These are phyloP conservation scores for Passerina amoena DNA, from an alignment of 2,113 vertebrate genomes.

Conservation along the genomic window DNA sequence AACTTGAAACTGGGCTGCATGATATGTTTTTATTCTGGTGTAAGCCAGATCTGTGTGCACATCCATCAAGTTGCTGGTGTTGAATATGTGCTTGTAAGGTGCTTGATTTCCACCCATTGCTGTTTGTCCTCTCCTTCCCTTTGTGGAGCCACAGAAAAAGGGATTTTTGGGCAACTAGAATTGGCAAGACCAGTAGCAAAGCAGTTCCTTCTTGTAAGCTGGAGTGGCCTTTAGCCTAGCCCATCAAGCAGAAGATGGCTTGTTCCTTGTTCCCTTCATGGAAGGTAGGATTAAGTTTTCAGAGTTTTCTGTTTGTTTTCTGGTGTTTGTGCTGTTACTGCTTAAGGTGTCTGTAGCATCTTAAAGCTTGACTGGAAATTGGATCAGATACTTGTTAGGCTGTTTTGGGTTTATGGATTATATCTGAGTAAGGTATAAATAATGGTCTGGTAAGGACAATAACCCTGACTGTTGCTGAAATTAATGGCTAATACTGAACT, in stretches of 20 bases:
- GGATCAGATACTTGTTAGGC: background rate
- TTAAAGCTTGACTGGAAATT: background rate
- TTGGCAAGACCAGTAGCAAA: background rate
- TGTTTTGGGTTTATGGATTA: background rate
- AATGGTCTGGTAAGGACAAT: background rate
- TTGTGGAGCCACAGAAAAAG: background rate
- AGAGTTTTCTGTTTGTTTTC: background rate
- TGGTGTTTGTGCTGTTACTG: background rate
- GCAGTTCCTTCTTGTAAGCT: background rate
- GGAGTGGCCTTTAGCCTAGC: background rate
- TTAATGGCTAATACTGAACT: background rate
- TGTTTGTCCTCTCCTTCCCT: background rate
- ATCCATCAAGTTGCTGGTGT: rapidly evolving
- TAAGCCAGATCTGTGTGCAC: background rate
- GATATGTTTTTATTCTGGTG: background rate
- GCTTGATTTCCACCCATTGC: background rate
- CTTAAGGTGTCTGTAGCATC: background rate
- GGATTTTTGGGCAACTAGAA: background rate
- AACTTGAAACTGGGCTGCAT: background rate
- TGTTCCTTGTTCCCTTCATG: background rate
- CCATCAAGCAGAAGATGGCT: background rate
- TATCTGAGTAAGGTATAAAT: background rate
- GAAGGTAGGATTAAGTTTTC: background rate
- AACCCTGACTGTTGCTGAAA: background rate
- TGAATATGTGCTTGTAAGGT: background rate